These are phyloP conservation scores for Okamejei kenojei DNA, from an alignment of 2,797 vertebrate genomes.

Conservation along the genomic window DNA sequence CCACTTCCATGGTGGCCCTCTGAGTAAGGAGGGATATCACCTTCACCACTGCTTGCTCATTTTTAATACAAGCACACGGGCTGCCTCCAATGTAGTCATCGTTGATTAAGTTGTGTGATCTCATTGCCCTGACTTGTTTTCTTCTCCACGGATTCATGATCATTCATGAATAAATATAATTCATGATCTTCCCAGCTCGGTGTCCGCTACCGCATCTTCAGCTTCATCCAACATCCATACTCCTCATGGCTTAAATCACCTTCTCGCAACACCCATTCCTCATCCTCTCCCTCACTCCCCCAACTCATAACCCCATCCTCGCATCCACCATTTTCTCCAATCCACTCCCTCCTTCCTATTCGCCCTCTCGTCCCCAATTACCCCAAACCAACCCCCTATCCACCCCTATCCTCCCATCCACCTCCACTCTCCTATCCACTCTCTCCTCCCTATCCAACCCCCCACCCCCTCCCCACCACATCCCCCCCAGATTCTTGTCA, in stretches of 20 bases:
- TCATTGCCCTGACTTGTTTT: neutral
- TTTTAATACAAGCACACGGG: neutral
- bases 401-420: neutral
- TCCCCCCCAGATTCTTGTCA: too few species aligned
- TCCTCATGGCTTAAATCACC: neutral
- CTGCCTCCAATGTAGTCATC: neutral
- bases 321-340: too few species aligned
- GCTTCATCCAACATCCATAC: neutral
- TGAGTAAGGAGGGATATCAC: too few species aligned
- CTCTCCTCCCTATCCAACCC: neutral
- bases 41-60: neutral
- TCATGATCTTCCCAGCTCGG: neutral
- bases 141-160: neutral
- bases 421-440: neutral
- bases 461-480: too few species aligned
- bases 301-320: neutral
- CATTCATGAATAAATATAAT: too few species aligned
- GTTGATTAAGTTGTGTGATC: neutral
- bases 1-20: neutral
- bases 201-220: neutral
- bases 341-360: too few species aligned
- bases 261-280: neutral
- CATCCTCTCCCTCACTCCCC: too few species aligned
- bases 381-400: neutral
- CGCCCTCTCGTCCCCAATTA: neutral